Base-by-base conservation (phyloP, 2,888 invertebrate genomes). In the Drosophila peninsularis region DNA sequence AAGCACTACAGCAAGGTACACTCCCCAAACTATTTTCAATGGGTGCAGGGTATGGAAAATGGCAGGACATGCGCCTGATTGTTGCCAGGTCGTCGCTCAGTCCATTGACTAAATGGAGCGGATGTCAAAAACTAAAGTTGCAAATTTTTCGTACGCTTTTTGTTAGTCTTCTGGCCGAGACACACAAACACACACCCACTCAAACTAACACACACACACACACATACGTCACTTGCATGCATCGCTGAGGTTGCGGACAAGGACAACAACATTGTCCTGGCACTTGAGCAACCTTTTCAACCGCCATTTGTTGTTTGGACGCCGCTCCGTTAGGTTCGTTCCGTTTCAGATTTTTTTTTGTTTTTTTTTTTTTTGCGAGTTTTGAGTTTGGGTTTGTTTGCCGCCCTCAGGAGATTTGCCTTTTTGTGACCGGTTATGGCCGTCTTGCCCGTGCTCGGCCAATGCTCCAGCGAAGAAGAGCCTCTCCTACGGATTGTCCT, bases 281-380 rank as follows among this genome's bases (percentile, higher is more conserved):
- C 74, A 72, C 70, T 80, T 79, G 74, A 80, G 57, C 57, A 76
- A 71, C 75, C 77, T 68, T 71, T 65, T 66, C 66, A 71, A 75
- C 82, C 82, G 82, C 77, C 85, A 82, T 82, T 84, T 84, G 85
- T 80, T 85, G 85, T 82, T 80, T 77, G 85, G 80, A 82, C 80
- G 80, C 80, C 75, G 82, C 62, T 67, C 70, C 68, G 80, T 73
- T 67, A 73, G 82, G 62, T 74, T 76, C 70, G 50, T 67, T 81
- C 58, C 55, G 63, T 61, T 58, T 63, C 58, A 56, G 41, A 32
- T 10, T 55, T 55, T 61, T 65, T 50, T 45, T 39, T 57, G 62
- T 53, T 50, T 37, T 30, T 39, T n/a, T 42, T 42, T 32, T 4
- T 55, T 41, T 17, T 30, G 42, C 17, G 24, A 52, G 45, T 53